A percentile compares a stretch with the other conserved stretches of the same genome.
Conservation (phyloP, 1,140 invertebrate species). For the Reticulitermes speratus region DNA sequence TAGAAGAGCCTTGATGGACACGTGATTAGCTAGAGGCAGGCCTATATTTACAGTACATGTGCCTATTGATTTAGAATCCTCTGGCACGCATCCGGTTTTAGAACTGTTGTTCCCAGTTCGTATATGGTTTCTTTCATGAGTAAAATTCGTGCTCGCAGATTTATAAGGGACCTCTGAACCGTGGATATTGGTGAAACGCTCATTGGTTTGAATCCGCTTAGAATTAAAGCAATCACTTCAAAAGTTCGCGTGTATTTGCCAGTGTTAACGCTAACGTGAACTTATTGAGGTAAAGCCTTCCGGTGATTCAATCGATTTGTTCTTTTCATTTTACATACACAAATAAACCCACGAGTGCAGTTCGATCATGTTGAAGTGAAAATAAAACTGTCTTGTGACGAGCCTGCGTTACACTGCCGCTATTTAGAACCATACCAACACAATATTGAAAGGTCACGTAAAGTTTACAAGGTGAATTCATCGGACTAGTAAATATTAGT, state of each 20-base stretch:
- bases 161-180: not conserved
- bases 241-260: constrained; percentile 8
- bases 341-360: not conserved
- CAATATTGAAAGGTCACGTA: not conserved
- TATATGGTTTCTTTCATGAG: not conserved
- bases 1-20: too few relatives aligned
- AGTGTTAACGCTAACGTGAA: not conserved
- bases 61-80: not conserved
- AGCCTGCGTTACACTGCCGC: not conserved
- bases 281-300: not conserved
- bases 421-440: not conserved
- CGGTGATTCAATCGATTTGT: not conserved
- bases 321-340: not conserved
- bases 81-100: not conserved
- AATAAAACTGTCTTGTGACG: not conserved
- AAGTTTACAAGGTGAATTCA: not conserved
- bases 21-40: too few relatives aligned
- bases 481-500: not conserved
- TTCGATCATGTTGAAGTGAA: not conserved
- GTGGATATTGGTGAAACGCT: constrained; percentile 3
- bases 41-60: too few relatives aligned
- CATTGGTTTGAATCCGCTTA: not conserved
- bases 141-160: not conserved
- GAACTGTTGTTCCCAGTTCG: not conserved
- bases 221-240: not conserved